Base-by-base conservation (phyloP, 1,140 invertebrate species). In the Drosophila pectinifera region DNA sequence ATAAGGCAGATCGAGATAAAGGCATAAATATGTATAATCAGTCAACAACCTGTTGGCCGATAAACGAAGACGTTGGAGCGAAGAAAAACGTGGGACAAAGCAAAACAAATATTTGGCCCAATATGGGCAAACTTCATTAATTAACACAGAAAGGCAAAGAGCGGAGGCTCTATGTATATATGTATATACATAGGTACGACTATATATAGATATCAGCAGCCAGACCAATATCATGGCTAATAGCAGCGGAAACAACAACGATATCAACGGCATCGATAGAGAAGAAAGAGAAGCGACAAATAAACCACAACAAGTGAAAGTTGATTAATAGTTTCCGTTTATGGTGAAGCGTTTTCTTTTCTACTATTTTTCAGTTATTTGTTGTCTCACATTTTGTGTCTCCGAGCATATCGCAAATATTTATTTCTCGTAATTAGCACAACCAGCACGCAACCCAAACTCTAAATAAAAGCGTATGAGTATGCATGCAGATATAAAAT, bases 261-360 rank as follows among this genome's bases (percentile, higher is more conserved):
- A 46, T 26, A 45, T n/a, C 46, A 26, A 61, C 49, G 49, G 26
- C 31, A 56, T 56, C 26, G 36, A 64, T 38, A 56, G 10, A 49
- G 53, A 39, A 16, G 20, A 48, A 51, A 56, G 53, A 20, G 24
- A 41, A 31, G 38, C 36, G 24, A 41, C 36, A 58, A 48, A 80
- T 59, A 54, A 79, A 42, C 41, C 20, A 59, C 38, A 65, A 72
- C 75, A 83, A 89, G 82, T 86, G 82, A 86, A 86, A 86, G 82
- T 89, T 86, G 58, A 89, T 89, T 83, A 83, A 86, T 86, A 72
- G 79, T 83, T 86, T 86, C 82, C 82, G 82, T 83, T 86, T 89
- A 82, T 76, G 78, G 73, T 43, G 13, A 38, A 70, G 38, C 46
- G 51, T 54, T 76, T 80, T 41, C 43, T 39, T 72, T 69, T 55